These are phyloP conservation scores for Hepsetus odoe DNA, from an alignment of 2,113 vertebrate genomes.

Conservation along the genomic window DNA sequence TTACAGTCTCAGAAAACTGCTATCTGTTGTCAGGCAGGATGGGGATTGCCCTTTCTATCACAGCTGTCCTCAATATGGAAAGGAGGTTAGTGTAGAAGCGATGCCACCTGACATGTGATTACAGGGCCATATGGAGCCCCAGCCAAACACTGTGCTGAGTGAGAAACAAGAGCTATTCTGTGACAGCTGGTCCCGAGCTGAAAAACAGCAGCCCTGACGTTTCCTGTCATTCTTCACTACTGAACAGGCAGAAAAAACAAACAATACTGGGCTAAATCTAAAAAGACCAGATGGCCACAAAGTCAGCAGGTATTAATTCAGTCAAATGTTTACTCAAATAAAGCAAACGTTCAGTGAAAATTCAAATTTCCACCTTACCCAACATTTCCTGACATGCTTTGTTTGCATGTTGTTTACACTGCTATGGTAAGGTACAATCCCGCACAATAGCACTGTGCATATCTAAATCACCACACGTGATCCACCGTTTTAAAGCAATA, in stretches of 20 bases:
- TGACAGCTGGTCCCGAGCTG: slow-evolving; percentile 2
- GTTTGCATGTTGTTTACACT: no score
- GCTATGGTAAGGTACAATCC: no score
- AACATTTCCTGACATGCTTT: no score
- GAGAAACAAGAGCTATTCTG: background rate
- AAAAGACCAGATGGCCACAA: background rate
- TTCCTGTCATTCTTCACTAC: background rate
- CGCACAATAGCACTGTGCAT: no score
- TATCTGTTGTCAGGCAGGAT: background rate
- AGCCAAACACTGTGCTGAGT: background rate
- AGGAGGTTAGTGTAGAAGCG: background rate
- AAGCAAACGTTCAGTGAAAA: background rate
- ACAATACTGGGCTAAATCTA: background rate
- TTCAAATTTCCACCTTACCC: no score
- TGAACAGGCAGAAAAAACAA: background rate
- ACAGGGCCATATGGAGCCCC: slow-evolving; percentile 17
- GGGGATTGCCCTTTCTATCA: background rate
- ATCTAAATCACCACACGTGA: no score
- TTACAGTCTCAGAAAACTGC: background rate
- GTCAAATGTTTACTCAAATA: no score
- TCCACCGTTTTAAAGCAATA: no score
- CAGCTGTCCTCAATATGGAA: background rate
- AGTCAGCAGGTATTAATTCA: background rate
- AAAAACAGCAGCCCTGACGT: slow-evolving; percentile 15
- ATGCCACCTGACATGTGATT: slow-evolving; percentile 22